phyloP scores from a whole-genome alignment of 1,140 invertebrate species.

The Chlorops oryzae region DNA sequence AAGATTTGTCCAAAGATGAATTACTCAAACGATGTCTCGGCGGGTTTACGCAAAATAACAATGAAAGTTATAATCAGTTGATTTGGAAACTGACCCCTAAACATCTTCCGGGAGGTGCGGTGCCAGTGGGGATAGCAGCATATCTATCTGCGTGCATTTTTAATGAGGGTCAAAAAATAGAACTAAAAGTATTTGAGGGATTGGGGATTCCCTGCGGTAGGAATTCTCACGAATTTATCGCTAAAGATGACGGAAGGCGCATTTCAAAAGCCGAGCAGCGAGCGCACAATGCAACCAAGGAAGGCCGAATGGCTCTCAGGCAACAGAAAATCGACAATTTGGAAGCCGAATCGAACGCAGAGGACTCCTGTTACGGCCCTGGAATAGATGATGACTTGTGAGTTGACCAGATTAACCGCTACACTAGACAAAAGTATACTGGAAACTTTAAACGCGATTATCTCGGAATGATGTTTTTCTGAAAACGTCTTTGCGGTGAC shows the following conservation, averaged over 20 bases:
- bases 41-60: not conserved
- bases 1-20: not conserved
- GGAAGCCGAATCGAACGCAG: not conserved
- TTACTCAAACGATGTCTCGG: not conserved
- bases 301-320: not conserved
- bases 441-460: too few relatives aligned
- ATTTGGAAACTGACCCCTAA: not conserved
- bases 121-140: not conserved
- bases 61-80: not conserved
- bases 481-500: too few relatives aligned
- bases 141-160: too few relatives aligned
- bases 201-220: too few relatives aligned
- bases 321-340: not conserved
- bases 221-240: not conserved
- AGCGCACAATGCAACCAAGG: not conserved
- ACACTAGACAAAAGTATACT: too few relatives aligned
- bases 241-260: too few relatives aligned
- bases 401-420: too few relatives aligned
- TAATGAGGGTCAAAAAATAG: too few relatives aligned
- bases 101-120: not conserved
- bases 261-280: not conserved
- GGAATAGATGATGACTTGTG: not conserved
- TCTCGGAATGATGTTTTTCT: too few relatives aligned
- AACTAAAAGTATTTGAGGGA: too few relatives aligned
- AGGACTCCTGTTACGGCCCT: not conserved